Percentiles rank a stretch among this genome's conserved stretches.
Evolutionary conservation across 2,113 vertebrate genomes (phyloP).

Genomic region (Rhea americana): DNA sequence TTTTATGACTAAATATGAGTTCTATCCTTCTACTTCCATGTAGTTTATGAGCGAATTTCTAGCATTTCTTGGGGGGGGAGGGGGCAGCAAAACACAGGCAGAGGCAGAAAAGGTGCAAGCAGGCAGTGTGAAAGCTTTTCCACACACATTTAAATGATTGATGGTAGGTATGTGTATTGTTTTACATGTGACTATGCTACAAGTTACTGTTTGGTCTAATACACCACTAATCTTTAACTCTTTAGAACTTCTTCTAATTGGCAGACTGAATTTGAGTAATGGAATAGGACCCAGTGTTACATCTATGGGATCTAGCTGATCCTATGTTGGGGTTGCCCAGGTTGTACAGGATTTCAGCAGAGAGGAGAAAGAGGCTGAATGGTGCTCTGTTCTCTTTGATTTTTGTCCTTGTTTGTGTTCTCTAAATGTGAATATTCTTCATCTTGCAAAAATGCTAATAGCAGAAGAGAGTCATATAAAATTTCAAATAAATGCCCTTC

Average conservation of each 20-base stretch:
- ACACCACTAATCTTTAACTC: not conserved
- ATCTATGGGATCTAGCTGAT: not conserved
- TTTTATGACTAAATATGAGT: conserved; percentile 71
- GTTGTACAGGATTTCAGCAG: not conserved
- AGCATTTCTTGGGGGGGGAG: conserved; percentile 18
- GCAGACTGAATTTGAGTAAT: not conserved
- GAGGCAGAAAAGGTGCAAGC: conserved; percentile 58
- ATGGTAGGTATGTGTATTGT: conserved; percentile 47
- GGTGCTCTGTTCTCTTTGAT: not conserved
- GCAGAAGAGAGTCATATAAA: not conserved
- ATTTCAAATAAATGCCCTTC: not conserved
- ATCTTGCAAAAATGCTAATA: not conserved
- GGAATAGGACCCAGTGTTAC: not conserved
- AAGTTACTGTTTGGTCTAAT: not conserved
- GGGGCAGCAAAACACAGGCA: conserved; percentile 48
- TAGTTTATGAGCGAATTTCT: conserved; percentile 32
- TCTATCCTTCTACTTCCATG: conserved; percentile 55
- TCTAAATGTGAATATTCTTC: not conserved
- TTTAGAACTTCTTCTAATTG: not conserved
- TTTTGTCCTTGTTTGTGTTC: not conserved
- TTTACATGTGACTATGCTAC: conserved; percentile 45
- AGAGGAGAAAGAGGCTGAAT: not conserved
- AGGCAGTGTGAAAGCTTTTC: conserved; percentile 52
- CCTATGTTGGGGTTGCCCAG: not conserved
- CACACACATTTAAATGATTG: conserved; percentile 52